A percentile compares a stretch with the other conserved stretches of the same genome.
phyloP scores from a whole-genome alignment of 2,797 vertebrate species.

The Enteromius mattozi region DNA sequence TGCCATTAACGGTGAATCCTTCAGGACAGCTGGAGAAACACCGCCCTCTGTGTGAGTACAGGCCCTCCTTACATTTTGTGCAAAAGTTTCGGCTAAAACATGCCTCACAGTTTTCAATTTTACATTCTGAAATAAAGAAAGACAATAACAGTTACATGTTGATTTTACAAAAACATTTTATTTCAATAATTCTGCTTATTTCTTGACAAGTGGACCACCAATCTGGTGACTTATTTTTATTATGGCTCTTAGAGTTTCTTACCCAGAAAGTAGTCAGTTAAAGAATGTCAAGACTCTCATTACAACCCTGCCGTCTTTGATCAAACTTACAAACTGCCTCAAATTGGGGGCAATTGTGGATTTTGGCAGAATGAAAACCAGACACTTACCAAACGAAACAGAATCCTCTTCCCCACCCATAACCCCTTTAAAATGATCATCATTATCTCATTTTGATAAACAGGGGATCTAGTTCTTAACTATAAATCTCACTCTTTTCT shows the following conservation, averaged over 20 bases:
- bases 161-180: neutral
- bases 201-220: neutral
- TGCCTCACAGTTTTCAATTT: conserved; percentile 97
- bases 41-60: conserved; percentile 94
- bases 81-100: conserved; percentile 99
- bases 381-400: conserved; percentile 50
- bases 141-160: conserved; percentile 47
- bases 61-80: conserved; percentile 97
- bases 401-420: conserved; percentile 48
- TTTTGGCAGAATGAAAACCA: conserved; percentile 59
- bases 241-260: neutral
- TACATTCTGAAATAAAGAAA: conserved; percentile 89
- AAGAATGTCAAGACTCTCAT: conserved; percentile 50
- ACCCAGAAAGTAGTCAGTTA: conserved; percentile 7
- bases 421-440: conserved; percentile 33
- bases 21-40: conserved; percentile 91
- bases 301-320: conserved; percentile 56
- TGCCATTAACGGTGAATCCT: conserved; percentile 86
- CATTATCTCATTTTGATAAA: conserved; percentile 54
- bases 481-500: neutral
- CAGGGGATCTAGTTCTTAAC: neutral
- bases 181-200: neutral
- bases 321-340: conserved; percentile 64
- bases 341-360: conserved; percentile 64
- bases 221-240: neutral